Conservation (phyloP, 2,888 invertebrate genomes). For the Parthenolecanium corni region DNA sequence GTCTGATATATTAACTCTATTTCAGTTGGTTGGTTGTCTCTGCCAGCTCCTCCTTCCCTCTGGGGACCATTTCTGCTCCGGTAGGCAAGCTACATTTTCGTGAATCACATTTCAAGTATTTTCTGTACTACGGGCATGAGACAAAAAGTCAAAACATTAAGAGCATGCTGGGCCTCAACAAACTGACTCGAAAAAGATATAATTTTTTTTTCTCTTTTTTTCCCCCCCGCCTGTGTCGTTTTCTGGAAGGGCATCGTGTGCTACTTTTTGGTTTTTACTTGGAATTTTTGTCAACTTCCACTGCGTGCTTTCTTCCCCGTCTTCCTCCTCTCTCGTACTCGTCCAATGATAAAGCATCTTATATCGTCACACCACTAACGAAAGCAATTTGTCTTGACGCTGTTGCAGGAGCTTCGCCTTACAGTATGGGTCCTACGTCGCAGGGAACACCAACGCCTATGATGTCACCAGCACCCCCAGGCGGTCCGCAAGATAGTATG, state of each 20-base stretch:
- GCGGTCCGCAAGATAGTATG: constrained; percentile 69
- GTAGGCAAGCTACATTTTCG: constrained; percentile 26
- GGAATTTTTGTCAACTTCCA: too few species aligned
- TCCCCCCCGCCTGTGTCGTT: not conserved
- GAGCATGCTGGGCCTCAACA: constrained; percentile 23
- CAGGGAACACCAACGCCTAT: constrained; percentile 85
- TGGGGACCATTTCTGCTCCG: constrained; percentile 25
- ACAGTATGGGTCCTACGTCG: constrained; percentile 72
- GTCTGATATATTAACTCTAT: constrained; percentile 27
- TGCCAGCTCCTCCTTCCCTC: constrained; percentile 26
- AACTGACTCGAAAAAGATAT: constrained; percentile 22
- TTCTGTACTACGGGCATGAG: constrained; percentile 23
- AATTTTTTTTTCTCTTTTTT: constrained; percentile 20
- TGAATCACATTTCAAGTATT: constrained; percentile 24
- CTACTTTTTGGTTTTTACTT: too few species aligned
- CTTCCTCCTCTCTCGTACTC: not conserved
- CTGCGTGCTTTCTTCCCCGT: constrained; percentile 17
- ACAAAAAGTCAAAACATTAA: constrained; percentile 27
- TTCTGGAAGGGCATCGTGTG: too few species aligned
- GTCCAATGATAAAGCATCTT: too few species aligned
- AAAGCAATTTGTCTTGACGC: not conserved
- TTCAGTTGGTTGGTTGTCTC: constrained; percentile 27
- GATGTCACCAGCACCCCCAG: constrained; percentile 85
- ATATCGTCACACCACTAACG: not conserved
- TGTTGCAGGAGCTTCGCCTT: constrained; percentile 61